These are phyloP conservation scores for Anticlea derivata DNA, from an alignment of 2,888 invertebrate species.

Conservation along the genomic window DNA sequence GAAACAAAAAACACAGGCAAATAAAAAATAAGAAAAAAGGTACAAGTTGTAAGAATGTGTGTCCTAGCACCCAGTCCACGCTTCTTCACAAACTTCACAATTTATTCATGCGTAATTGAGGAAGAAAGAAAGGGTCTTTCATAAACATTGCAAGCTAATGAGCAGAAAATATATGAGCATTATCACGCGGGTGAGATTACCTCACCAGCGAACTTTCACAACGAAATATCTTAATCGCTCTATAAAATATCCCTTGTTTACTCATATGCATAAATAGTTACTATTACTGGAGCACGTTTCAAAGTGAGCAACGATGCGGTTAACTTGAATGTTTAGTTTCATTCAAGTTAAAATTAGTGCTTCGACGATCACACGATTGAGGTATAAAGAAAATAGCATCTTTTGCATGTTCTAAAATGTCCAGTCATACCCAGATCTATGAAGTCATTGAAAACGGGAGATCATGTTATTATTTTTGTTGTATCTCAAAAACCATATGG, in stretches of 20 bases:
- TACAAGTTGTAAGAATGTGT: too few relatives aligned
- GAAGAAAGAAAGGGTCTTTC: slow-evolving; percentile 6
- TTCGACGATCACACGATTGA: too few relatives aligned
- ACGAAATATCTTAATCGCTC: slow-evolving; percentile 18
- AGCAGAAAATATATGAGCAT: slow-evolving; percentile 17
- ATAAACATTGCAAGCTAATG: slow-evolving; percentile 22
- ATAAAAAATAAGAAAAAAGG: too few relatives aligned
- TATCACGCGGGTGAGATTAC: slow-evolving; percentile 18
- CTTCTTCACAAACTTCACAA: slow-evolving; percentile 1
- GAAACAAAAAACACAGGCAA: too few relatives aligned
- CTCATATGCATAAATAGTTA: slow-evolving; percentile 34
- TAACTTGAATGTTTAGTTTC: slow-evolving; percentile 47
- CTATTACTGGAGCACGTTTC: slow-evolving; percentile 46
- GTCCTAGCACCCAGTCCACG: too few relatives aligned
- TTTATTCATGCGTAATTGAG: neutral
- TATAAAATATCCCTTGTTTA: slow-evolving; percentile 19
- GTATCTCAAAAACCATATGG: too few relatives aligned
- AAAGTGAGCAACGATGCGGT: slow-evolving; percentile 42
- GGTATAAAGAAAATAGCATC: too few relatives aligned
- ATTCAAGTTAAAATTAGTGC: too few relatives aligned
- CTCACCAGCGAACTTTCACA: slow-evolving; percentile 17
- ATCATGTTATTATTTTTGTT: too few relatives aligned
- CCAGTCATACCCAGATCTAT: too few relatives aligned
- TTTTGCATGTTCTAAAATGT: too few relatives aligned
- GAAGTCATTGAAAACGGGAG: too few relatives aligned